Evolutionary conservation across 2,888 invertebrate genomes (phyloP), one percentile per base, ranked within the genome.

Genomic region (Ashinkailepas kermadecensis): DNA sequence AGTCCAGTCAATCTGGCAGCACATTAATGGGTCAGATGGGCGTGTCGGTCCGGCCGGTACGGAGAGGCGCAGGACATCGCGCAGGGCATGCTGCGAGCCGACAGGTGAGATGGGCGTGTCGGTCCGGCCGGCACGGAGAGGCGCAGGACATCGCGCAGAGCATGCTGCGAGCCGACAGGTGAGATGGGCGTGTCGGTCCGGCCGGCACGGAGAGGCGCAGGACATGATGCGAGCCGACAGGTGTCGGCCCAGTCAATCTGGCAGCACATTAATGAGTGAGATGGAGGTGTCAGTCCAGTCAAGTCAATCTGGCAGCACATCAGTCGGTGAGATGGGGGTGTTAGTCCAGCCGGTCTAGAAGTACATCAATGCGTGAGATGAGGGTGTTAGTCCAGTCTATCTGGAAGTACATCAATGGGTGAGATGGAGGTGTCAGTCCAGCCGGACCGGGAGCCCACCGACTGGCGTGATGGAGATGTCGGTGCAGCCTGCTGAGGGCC

Each of bases 31-130:
- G n/a, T n/a, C n/a, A n/a, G n/a, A n/a, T n/a, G n/a, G n/a, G n/a
- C n/a, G n/a, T n/a, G n/a, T n/a, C n/a, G n/a, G n/a, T n/a, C n/a
- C n/a, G n/a, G n/a, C n/a, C n/a, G n/a, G n/a, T 94, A 92, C 86
- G 91, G 92, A 80, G 95, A 97, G 88, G 93, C 97, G 13, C 93
- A 95, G 87, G 95, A 96, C 87, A 92, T 96, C 85, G 95, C 94
- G 84, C 91, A 90, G 91, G 93, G 94, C 85, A 91, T 95, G 23
- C 90, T 97, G 86, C 92, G 94, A 86, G 89, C 91, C 85, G 94
- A 97, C 86, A 92, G 91, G 86, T 92, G 93, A n/a, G n/a, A n/a
- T n/a, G n/a, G n/a, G n/a, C n/a, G n/a, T n/a, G n/a, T n/a, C n/a
- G n/a, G n/a, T n/a, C n/a, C n/a, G n/a, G n/a, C n/a, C n/a, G n/a